Conservation (phyloP, 1,140 invertebrate species). For the Hydropsyche tenuis region DNA sequence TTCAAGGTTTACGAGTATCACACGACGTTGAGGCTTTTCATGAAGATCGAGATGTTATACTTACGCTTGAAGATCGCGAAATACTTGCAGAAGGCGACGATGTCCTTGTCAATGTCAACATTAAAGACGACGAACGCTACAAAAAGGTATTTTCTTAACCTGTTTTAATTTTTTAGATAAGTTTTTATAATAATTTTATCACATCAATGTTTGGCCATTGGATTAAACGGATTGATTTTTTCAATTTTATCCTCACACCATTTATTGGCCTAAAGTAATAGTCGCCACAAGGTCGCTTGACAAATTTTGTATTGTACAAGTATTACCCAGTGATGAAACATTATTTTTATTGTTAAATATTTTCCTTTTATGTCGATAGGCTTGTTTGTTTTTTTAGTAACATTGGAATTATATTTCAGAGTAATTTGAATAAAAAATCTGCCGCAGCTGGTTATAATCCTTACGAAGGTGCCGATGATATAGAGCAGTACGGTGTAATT, state of each 20-base stretch:
- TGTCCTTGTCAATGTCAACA: slow-evolving; percentile 94
- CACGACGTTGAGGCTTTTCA: slow-evolving; percentile 82
- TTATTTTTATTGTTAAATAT: background rate
- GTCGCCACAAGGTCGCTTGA: slow-evolving; percentile 17
- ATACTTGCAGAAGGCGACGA: slow-evolving; percentile 90
- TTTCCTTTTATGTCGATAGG: background rate
- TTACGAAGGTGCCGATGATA: slow-evolving; percentile 76
- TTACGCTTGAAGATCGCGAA: slow-evolving; percentile 93
- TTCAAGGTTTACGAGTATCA: slow-evolving; percentile 87
- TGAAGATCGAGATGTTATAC: slow-evolving; percentile 85
- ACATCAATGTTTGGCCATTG: background rate
- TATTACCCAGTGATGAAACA: slow-evolving; percentile 28
- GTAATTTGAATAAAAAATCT: slow-evolving; percentile 86
- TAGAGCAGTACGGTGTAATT: slow-evolving; percentile 70
- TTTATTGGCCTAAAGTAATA: background rate
- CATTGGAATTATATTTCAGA: slow-evolving; percentile 60
- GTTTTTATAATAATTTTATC: background rate
- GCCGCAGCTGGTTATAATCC: slow-evolving; percentile 87
- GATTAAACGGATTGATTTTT: background rate
- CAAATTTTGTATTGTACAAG: slow-evolving; percentile 1
- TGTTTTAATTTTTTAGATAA: slow-evolving; percentile 19
- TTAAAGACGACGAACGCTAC: slow-evolving; percentile 91
- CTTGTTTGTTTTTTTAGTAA: background rate
- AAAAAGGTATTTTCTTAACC: slow-evolving; percentile 72
- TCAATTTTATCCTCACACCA: background rate